Conservation (phyloP, 1,140 invertebrate genomes). For the Drosophila nasuta region DNA sequence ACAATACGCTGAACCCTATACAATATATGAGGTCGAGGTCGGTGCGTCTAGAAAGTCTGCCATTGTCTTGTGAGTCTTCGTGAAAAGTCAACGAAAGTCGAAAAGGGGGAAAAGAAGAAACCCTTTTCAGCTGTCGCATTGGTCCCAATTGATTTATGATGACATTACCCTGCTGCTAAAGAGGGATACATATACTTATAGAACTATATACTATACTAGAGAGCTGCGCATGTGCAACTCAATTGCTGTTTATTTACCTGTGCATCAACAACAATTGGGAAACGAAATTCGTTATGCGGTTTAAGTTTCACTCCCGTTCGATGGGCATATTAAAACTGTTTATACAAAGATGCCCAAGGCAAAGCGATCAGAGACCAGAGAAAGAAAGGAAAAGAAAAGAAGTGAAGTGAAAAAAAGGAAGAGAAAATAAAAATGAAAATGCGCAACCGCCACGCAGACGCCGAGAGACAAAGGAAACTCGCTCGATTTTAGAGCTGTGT, state of each 20-base stretch:
- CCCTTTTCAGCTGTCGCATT: conserved; percentile 79
- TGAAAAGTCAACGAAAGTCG: not conserved
- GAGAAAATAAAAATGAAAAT: conserved; percentile 25
- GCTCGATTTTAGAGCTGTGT: conserved; percentile 38
- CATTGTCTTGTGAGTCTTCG: conserved; percentile 27
- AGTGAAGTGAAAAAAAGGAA: conserved; percentile 1
- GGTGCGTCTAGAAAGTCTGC: conserved; percentile 29
- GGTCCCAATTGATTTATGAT: conserved; percentile 73
- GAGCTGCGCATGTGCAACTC: conserved; percentile 75
- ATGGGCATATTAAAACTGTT: conserved; percentile 66
- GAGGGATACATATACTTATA: not conserved
- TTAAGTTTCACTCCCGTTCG: conserved; percentile 74
- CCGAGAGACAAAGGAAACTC: conserved; percentile 46
- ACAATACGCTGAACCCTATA: conserved; percentile 27
- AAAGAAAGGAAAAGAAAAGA: conserved; percentile 12
- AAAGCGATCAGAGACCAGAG: conserved; percentile 28
- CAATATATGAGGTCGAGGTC: conserved; percentile 14
- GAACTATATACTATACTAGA: not conserved
- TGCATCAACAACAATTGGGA: conserved; percentile 4
- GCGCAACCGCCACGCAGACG: conserved; percentile 24
- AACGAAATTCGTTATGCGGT: conserved; percentile 79
- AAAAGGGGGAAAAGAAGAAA: conserved; percentile 17
- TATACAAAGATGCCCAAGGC: conserved; percentile 53
- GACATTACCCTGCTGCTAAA: conserved; percentile 11
- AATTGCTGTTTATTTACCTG: conserved; percentile 77